A percentile compares a stretch with the other conserved stretches of the same genome.
Conservation (phyloP, 2,888 invertebrate species). For the Papilio elwesi region DNA sequence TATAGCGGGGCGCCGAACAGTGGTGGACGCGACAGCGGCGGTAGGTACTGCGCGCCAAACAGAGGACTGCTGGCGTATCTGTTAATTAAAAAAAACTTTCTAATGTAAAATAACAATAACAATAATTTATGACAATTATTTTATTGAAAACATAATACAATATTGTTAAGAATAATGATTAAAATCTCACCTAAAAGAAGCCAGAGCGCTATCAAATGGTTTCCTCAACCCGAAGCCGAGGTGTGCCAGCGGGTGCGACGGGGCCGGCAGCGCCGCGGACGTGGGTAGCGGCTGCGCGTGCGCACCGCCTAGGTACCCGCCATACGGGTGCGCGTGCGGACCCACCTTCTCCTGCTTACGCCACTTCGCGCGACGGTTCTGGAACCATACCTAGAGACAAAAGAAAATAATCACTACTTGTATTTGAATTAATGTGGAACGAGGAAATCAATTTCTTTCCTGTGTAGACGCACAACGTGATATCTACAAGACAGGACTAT, state of each 20-base stretch:
- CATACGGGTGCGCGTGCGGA: constrained; percentile 94
- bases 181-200: constrained; percentile 86
- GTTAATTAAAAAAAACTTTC: constrained; percentile 46
- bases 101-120: background rate
- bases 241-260: constrained; percentile 89
- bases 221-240: constrained; percentile 90
- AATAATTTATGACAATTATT: background rate
- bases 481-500: too few relatives aligned
- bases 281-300: constrained; percentile 85
- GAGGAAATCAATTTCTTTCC: too few relatives aligned
- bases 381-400: constrained; percentile 93
- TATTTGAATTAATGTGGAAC: too few relatives aligned
- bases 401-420: constrained; percentile 36
- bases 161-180: background rate
- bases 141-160: too few relatives aligned
- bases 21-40: constrained; percentile 69
- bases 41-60: constrained; percentile 74
- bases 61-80: constrained; percentile 76
- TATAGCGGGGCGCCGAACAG: constrained; percentile 76
- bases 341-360: constrained; percentile 97
- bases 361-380: constrained; percentile 96
- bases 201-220: constrained; percentile 88
- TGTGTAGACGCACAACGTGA: too few relatives aligned
- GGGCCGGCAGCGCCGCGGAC: constrained; percentile 88
- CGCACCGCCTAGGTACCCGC: constrained; percentile 89